phyloP scores from a whole-genome alignment of 1,140 invertebrate species.

The Eumeta japonica region DNA sequence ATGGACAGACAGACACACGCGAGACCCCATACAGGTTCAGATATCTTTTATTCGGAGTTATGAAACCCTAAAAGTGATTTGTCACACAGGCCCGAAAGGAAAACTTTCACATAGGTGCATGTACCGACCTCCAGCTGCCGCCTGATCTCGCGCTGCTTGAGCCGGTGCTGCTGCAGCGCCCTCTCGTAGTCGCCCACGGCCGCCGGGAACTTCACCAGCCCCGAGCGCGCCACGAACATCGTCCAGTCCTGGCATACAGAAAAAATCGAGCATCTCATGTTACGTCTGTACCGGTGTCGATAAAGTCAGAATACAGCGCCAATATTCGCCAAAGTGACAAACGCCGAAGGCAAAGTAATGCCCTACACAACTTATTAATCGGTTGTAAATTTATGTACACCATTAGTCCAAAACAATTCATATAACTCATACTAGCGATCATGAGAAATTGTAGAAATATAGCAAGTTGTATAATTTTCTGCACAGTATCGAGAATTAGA shows the following conservation, averaged over 20 bases:
- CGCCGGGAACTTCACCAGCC: conserved; percentile 45
- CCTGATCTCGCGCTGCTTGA: conserved; percentile 34
- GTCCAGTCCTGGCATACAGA: conserved; percentile 42
- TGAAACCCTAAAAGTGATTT: too few species aligned
- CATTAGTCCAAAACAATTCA: background rate
- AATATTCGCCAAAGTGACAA: background rate
- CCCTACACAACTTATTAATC: background rate
- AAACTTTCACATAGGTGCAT: background rate
- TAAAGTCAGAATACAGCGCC: background rate
- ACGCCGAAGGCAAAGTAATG: background rate
- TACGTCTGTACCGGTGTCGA: background rate
- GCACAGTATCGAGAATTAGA: too few species aligned
- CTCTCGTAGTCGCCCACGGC: conserved; percentile 39
- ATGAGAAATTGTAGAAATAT: too few species aligned
- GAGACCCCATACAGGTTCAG: too few species aligned
- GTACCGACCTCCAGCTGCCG: conserved; percentile 35
- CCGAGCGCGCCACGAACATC: conserved; percentile 45
- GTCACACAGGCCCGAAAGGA: background rate
- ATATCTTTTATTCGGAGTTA: too few species aligned
- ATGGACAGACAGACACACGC: too few species aligned
- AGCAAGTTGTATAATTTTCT: too few species aligned
- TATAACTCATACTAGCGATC: too few species aligned
- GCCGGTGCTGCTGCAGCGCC: conserved; percentile 38
- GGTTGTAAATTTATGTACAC: background rate
- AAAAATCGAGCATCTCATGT: background rate